These are phyloP conservation scores for Sarcophaga carnaria DNA, from an alignment of 2,888 invertebrate genomes.

Conservation along the genomic window DNA sequence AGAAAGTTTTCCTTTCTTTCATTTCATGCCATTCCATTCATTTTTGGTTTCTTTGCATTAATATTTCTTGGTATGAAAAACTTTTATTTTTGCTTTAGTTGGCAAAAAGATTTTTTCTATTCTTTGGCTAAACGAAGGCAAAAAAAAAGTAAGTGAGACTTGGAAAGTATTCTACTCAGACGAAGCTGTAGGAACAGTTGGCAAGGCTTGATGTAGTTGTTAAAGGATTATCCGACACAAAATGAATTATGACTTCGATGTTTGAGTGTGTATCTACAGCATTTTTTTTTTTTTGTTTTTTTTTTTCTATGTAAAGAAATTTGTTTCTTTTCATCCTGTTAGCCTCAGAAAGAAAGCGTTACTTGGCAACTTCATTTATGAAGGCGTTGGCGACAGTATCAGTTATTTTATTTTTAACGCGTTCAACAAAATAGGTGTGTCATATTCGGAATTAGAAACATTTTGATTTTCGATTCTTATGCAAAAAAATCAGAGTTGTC, in stretches of 20 bases:
- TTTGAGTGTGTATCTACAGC: conserved; percentile 14
- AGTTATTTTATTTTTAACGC: too few relatives aligned
- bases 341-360: too few relatives aligned
- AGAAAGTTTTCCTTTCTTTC: conserved; percentile 2
- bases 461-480: too few relatives aligned
- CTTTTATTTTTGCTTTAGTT: conserved; percentile 61
- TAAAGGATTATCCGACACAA: conserved; percentile 69
- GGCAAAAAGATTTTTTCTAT: conserved; percentile 40
- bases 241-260: conserved; percentile 68
- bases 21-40: background rate
- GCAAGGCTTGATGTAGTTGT: conserved; percentile 28
- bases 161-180: conserved; percentile 39
- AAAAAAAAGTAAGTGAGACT: conserved; percentile 26
- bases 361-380: too few relatives aligned
- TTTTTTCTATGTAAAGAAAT: background rate
- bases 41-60: conserved; percentile 26
- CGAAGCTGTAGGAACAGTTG: conserved; percentile 48
- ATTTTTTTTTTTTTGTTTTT: conserved; percentile 6
- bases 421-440: too few relatives aligned
- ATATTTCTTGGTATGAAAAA: conserved; percentile 42
- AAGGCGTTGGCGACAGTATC: too few relatives aligned
- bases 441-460: too few relatives aligned
- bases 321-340: too few relatives aligned
- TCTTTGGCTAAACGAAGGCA: background rate
- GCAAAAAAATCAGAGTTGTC: too few relatives aligned